Conservation (phyloP, 23 tunicate genomes). For the Botrylloides violaceus region DNA sequence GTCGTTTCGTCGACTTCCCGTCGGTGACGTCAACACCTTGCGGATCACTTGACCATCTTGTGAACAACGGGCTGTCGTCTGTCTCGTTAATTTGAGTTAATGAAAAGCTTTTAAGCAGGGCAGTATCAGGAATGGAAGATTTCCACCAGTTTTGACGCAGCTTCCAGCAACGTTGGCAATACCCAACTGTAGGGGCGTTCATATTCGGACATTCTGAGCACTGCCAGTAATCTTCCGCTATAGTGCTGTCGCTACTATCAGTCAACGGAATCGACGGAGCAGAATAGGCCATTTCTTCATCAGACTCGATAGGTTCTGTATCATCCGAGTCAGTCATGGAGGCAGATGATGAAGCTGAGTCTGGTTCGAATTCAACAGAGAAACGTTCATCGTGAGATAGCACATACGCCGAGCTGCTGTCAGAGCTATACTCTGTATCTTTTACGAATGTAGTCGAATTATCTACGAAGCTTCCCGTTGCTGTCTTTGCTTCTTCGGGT, state of each 20-base stretch:
- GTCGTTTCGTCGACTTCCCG: background rate
- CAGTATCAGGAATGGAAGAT: background rate
- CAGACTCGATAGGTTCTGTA: background rate
- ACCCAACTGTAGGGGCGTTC: slow-evolving; percentile 63
- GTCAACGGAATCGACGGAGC: background rate
- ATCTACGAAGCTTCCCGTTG: background rate
- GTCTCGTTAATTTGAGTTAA: background rate
- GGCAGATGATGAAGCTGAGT: background rate
- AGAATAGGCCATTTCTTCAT: background rate
- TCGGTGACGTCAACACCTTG: background rate
- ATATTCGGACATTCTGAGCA: slow-evolving; percentile 54
- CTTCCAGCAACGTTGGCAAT: slow-evolving; percentile 79
- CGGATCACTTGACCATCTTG: background rate
- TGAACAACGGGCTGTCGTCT: background rate
- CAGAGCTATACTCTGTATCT: slow-evolving; percentile 43
- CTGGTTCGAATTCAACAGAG: background rate
- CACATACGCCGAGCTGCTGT: background rate
- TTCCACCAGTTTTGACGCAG: slow-evolving; percentile 70
- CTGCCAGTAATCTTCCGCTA: slow-evolving; percentile 49
- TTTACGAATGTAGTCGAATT: slow-evolving; percentile 30
- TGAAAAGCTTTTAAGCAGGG: background rate
- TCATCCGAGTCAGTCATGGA: background rate
- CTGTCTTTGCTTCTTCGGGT: background rate
- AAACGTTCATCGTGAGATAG: background rate
- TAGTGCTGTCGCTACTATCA: background rate